Evolutionary conservation across 2,888 invertebrate species (phyloP).

Genomic region (Nephrotoma guestfalica): DNA sequence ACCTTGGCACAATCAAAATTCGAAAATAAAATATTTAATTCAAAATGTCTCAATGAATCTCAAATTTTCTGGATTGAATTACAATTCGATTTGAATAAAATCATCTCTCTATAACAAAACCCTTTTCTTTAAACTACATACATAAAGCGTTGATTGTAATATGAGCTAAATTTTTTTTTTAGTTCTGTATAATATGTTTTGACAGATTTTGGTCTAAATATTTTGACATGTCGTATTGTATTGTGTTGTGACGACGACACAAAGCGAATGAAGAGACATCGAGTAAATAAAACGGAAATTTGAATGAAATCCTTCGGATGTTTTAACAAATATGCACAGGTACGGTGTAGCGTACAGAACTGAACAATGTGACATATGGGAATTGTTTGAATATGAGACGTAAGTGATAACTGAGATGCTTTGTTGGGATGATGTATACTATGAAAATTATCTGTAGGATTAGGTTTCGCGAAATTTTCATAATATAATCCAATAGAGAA

Average conservation of each 20-base stretch:
- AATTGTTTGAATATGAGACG: neutral
- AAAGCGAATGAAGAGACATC: neutral
- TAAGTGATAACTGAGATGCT: neutral
- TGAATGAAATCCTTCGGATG: neutral
- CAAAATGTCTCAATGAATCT: neutral
- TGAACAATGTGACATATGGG: neutral
- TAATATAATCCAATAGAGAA: too few relatives aligned
- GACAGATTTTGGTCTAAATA: slow-evolving; percentile 9
- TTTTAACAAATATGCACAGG: neutral
- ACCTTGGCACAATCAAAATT: neutral
- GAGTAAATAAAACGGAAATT: neutral
- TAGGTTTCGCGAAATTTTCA: too few relatives aligned
- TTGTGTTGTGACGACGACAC: neutral
- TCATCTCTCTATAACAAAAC: neutral
- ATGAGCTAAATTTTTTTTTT: neutral
- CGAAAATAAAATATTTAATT: neutral
- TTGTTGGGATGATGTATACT: too few relatives aligned
- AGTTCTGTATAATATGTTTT: slow-evolving; percentile 6
- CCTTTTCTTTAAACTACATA: neutral
- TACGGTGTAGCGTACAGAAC: neutral
- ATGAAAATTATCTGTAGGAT: too few relatives aligned
- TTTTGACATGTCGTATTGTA: slow-evolving; percentile 8
- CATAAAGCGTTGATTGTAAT: neutral
- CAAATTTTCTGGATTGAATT: neutral
- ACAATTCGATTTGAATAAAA: neutral